A percentile compares a stretch with the other conserved stretches of the same genome.
Evolutionary conservation across 2,888 invertebrate species (phyloP).

Genomic region (Opisthograptis luteolata): DNA sequence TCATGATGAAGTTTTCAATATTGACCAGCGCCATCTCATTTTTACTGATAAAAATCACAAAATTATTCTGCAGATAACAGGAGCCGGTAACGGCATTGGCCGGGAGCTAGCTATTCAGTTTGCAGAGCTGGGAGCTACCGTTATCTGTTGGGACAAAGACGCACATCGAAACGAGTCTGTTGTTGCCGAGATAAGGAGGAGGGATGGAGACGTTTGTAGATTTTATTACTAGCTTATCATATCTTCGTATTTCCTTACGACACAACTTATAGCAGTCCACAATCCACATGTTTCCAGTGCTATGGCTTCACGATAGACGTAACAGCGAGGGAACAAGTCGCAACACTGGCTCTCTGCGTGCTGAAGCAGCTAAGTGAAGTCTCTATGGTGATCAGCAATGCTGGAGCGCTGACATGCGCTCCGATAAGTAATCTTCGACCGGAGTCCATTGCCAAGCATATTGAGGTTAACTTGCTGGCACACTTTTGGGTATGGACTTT

Average conservation of each 20-base stretch:
- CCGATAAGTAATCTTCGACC: constrained; percentile 61
- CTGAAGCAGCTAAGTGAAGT: constrained; percentile 68
- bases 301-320: constrained; percentile 76
- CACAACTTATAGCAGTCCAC: not conserved
- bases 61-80: constrained; percentile 63
- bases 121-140: constrained; percentile 75
- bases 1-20: too few species aligned
- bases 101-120: constrained; percentile 75
- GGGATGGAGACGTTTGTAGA: constrained; percentile 69
- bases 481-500: constrained; percentile 77
- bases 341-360: constrained; percentile 63
- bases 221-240: not conserved
- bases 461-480: constrained; percentile 70
- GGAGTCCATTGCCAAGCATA: constrained; percentile 56
- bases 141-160: constrained; percentile 77
- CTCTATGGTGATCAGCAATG: constrained; percentile 73
- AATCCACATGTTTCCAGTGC: constrained; percentile 62
- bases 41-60: too few species aligned
- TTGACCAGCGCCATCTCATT: too few species aligned
- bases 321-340: constrained; percentile 75
- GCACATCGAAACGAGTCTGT: constrained; percentile 64
- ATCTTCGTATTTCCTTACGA: too few species aligned
- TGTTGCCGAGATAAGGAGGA: constrained; percentile 69
- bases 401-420: constrained; percentile 59
- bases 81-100: constrained; percentile 72